Evolutionary conservation across 2,888 invertebrate genomes (phyloP), one percentile per base, ranked within the genome.

Genomic region (Drosophila macrospina): DNA sequence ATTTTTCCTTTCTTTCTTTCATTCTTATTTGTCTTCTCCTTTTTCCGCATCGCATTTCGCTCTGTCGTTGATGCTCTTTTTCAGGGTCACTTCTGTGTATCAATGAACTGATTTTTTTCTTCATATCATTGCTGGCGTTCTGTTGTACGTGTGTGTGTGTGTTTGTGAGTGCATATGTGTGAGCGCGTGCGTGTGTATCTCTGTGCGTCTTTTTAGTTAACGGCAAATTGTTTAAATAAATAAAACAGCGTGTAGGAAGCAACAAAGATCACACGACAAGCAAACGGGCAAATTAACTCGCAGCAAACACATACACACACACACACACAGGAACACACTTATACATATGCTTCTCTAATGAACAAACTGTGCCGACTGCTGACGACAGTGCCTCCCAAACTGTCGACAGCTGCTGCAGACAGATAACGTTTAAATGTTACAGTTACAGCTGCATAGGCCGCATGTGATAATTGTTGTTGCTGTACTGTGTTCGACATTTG

Each of bases 241-340:
- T 87, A 80, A 74, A 78, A 69, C 66, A 65, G 69, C 51, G 81
- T 74, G 70, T 93, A 90, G 85, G 93, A 88, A 56, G 90, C 88
- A 57, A 51, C 83, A 66, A 93, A 90, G 69, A 92, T 64, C 66
- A 61, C 59, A 69, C 55, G 77, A 69, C 75, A 69, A 77, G 66
- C 62, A 74, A 80, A 65, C 60, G 42, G 37, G 41, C 59, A 77
- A 74, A 80, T 80, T 80, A 80, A 77, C 78, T 73, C 51, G 39
- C 47, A 54, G 26, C 66, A 50, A 48, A 60, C 34, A 63, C 37
- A 44, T 13, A 51, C 48, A 64, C 42, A 52, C 11, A 60, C 32
- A 45, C n/a, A 15, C 8, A 54, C 13, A 39, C 20, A 20, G 5
- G 7, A 6, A 28, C 5, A 28, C 47, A 36, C 34, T 6, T 28